phyloP scores from a whole-genome alignment of 2,113 vertebrate species.

The Oenanthe oenanthe region DNA sequence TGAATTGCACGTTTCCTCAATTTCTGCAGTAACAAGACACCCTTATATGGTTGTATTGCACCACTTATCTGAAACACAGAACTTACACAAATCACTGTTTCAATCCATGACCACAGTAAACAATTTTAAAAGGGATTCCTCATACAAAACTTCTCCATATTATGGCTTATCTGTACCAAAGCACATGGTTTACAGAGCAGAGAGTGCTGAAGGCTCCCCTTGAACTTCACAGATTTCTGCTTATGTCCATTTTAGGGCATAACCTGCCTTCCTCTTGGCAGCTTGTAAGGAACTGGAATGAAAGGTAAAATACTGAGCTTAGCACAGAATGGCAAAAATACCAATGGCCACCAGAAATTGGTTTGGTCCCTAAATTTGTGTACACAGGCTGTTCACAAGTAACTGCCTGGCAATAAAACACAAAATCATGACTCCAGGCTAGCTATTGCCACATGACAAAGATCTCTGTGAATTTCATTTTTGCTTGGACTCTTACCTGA shows the following conservation, averaged over 20 bases:
- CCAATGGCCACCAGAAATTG: neutral
- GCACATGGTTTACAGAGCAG: neutral
- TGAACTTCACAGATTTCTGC: neutral
- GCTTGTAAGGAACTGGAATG: neutral
- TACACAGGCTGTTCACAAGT: neutral
- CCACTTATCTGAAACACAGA: neutral
- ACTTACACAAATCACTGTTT: neutral
- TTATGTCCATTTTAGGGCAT: conserved; percentile 5
- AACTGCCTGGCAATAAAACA: neutral
- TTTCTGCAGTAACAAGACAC: neutral
- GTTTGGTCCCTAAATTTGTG: neutral
- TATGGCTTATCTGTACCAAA: neutral
- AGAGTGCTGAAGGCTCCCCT: neutral
- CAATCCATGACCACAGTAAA: neutral
- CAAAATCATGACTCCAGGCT: neutral
- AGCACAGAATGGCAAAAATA: neutral
- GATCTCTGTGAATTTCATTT: neutral
- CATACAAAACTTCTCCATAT: neutral
- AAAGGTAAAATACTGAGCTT: neutral
- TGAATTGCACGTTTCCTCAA: neutral
- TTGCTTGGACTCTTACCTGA: neutral
- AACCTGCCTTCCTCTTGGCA: neutral
- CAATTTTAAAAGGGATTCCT: neutral
- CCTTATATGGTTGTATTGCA: neutral
- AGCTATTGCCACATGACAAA: neutral